phyloP scores from a whole-genome alignment of 2,113 vertebrate species.

The Percina caprodes region DNA sequence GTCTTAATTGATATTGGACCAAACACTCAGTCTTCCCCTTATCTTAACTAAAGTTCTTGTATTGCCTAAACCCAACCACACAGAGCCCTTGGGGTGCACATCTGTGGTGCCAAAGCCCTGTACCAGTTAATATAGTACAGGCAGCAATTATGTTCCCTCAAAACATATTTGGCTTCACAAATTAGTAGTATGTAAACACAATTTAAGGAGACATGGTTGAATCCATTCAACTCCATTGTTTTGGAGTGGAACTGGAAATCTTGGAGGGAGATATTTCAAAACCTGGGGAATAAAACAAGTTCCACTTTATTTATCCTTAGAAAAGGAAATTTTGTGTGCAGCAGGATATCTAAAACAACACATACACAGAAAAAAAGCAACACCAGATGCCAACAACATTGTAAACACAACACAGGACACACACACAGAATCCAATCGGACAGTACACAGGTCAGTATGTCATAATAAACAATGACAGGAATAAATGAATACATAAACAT shows the following conservation, averaged over 20 bases:
- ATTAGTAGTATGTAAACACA: background rate
- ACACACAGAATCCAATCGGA: too few relatives aligned
- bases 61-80: background rate
- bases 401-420: too few relatives aligned
- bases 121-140: background rate
- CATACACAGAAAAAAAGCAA: too few relatives aligned
- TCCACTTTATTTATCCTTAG: too few relatives aligned
- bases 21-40: background rate
- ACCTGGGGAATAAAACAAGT: background rate
- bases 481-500: too few relatives aligned
- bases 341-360: too few relatives aligned
- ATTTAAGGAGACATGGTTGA: background rate
- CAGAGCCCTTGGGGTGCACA: background rate
- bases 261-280: background rate
- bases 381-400: too few relatives aligned
- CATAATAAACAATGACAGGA: too few relatives aligned
- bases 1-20: background rate
- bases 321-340: too few relatives aligned
- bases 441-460: too few relatives aligned
- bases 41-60: background rate
- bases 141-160: background rate
- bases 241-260: background rate
- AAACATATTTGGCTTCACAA: background rate
- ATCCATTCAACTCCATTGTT: background rate
- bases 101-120: background rate